Percentiles rank a stretch among this genome's conserved stretches.
phyloP scores from a whole-genome alignment of 2,113 vertebrate species.

The Neodon shergylaensis region DNA sequence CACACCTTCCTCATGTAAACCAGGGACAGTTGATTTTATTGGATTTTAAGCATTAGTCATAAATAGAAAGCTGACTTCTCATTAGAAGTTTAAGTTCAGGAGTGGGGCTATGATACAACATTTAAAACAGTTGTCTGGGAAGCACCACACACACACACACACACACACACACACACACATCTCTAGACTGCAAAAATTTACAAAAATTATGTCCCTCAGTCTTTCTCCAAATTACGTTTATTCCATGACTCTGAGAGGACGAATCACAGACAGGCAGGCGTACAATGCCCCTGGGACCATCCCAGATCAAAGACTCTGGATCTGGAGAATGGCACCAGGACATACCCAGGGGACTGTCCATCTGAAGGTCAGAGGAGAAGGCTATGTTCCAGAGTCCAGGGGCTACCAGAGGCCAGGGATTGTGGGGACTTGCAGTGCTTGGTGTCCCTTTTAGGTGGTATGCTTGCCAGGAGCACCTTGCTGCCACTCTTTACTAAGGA shows the following conservation, averaged over 20 bases:
- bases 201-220: background rate
- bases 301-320: background rate
- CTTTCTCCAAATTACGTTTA: background rate
- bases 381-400: background rate
- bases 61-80: background rate
- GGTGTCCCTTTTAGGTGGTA: constrained; percentile 94
- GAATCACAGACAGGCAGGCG: background rate
- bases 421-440: constrained; percentile 81
- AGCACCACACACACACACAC: background rate
- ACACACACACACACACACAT: background rate
- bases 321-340: background rate
- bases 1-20: background rate
- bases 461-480: constrained; percentile 88
- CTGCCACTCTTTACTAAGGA: constrained; percentile 88
- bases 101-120: background rate
- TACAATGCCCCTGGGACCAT: background rate
- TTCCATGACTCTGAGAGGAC: fast-evolving
- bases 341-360: background rate
- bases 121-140: background rate
- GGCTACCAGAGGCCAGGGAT: background rate
- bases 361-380: background rate
- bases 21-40: background rate
- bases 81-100: background rate
- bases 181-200: background rate
- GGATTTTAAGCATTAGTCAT: background rate